A percentile compares a stretch with the other conserved stretches of the same genome.
Conservation (phyloP, 2,113 vertebrate species). For the Ptychochromis oligacanthus region DNA sequence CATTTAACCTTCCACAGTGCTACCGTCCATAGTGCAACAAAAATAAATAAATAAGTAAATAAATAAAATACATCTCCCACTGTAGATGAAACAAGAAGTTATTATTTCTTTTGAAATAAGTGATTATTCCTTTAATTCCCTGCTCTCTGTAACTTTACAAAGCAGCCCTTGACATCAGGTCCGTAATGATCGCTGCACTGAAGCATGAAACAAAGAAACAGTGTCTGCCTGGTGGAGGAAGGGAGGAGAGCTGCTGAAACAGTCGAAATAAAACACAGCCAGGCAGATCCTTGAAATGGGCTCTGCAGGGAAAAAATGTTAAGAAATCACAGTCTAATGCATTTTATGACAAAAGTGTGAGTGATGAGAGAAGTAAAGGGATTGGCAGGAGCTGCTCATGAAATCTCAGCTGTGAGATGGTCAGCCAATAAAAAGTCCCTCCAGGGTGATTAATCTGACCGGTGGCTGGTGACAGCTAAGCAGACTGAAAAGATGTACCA, state of each 20-base stretch:
- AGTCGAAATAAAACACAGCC: constrained; percentile 75
- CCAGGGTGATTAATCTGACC: constrained; percentile 71
- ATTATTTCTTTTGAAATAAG: constrained; percentile 41
- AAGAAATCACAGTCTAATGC: constrained; percentile 71
- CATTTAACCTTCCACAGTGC: constrained; percentile 47
- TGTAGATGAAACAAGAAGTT: constrained; percentile 21
- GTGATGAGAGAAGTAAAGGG: constrained; percentile 59
- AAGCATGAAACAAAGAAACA: constrained; percentile 74
- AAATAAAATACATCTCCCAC: background rate
- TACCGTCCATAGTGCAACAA: constrained; percentile 15
- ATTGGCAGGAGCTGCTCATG: constrained; percentile 49
- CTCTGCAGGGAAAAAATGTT: constrained; percentile 38
- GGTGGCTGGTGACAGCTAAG: constrained; percentile 56
- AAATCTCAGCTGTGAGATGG: constrained; percentile 68
- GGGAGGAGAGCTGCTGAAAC: constrained; percentile 54
- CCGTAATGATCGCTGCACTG: constrained; percentile 74
- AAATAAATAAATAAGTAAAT: background rate
- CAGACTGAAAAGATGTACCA: constrained; percentile 24
- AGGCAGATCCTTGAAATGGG: constrained; percentile 69
- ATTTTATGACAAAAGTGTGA: constrained; percentile 78
- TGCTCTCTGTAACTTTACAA: constrained; percentile 58
- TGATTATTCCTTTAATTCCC: constrained; percentile 51
- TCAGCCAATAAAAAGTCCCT: constrained; percentile 69
- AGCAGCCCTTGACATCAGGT: constrained; percentile 58
- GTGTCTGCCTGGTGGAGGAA: constrained; percentile 63